Evolutionary conservation across 2,113 vertebrate species (phyloP).

Genomic region (Myanophis thanlyinensis): DNA sequence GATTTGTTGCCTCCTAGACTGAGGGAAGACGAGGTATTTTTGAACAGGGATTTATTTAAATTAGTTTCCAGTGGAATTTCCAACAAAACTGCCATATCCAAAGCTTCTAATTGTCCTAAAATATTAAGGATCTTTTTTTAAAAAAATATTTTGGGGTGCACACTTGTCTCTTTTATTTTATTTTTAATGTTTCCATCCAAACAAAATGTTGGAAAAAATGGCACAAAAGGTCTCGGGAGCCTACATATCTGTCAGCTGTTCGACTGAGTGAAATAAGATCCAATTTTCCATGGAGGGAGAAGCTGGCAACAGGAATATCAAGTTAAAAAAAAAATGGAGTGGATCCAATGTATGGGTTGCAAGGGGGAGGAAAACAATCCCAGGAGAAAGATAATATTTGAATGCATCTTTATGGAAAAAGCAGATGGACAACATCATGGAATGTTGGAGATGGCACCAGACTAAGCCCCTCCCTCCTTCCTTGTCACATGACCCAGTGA

Average conservation of each 20-base stretch:
- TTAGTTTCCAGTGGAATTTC: background rate
- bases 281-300: background rate
- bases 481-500: background rate
- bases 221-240: background rate
- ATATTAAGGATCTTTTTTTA: background rate
- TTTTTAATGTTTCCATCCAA: background rate
- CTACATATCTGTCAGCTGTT: background rate
- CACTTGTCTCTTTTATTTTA: slow-evolving; percentile 13
- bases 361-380: background rate
- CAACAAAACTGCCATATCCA: background rate
- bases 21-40: background rate
- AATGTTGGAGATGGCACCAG: background rate
- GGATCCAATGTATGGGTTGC: background rate
- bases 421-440: background rate
- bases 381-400: background rate
- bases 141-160: background rate
- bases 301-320: background rate
- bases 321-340: background rate
- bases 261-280: background rate
- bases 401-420: background rate
- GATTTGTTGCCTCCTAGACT: background rate
- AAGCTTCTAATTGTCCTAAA: no score
- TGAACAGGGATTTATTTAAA: background rate
- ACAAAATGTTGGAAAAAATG: background rate
- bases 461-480: background rate